Percentiles rank a stretch among this genome's conserved stretches.
Evolutionary conservation across 2,113 vertebrate species (phyloP).

Genomic region (Brachirus orientalis): DNA sequence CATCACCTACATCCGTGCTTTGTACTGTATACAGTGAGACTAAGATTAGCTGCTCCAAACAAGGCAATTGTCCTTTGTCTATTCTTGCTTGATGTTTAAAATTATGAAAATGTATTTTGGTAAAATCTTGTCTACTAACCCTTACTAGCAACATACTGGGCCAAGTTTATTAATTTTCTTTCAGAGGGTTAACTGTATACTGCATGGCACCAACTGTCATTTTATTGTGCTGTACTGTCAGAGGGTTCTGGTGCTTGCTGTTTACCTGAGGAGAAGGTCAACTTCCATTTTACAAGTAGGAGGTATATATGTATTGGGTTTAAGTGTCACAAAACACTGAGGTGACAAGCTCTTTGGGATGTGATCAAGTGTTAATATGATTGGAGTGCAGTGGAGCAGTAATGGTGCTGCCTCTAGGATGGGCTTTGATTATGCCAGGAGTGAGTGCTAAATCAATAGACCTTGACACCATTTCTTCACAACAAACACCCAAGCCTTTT

Average conservation of each 20-base stretch:
- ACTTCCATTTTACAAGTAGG: constrained; percentile 58
- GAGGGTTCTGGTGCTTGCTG: constrained; percentile 40
- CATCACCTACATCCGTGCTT: not conserved
- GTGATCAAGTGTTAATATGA: constrained; percentile 76
- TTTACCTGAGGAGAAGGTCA: constrained; percentile 71
- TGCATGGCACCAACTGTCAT: not conserved
- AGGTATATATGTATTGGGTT: constrained; percentile 65
- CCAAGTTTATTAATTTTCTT: too few relatives aligned
- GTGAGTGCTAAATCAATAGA: constrained; percentile 75
- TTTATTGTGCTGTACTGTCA: not conserved
- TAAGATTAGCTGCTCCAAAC: not conserved
- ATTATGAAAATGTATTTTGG: not conserved
- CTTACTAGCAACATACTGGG: not conserved
- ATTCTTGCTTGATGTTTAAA: not conserved
- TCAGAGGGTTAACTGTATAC: not conserved
- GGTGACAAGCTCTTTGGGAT: constrained; percentile 74
- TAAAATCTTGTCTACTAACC: constrained; percentile 15
- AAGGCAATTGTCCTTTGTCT: not conserved
- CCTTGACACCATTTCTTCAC: constrained; percentile 57
- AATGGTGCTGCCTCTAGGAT: constrained; percentile 63
- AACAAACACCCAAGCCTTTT: constrained; percentile 44
- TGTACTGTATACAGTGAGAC: not conserved
- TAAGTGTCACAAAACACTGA: constrained; percentile 70
- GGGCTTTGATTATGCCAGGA: constrained; percentile 71
- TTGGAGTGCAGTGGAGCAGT: constrained; percentile 70